Evolutionary conservation across 2,888 invertebrate genomes (phyloP).

Genomic region (Drosophila flavopinicola): DNA sequence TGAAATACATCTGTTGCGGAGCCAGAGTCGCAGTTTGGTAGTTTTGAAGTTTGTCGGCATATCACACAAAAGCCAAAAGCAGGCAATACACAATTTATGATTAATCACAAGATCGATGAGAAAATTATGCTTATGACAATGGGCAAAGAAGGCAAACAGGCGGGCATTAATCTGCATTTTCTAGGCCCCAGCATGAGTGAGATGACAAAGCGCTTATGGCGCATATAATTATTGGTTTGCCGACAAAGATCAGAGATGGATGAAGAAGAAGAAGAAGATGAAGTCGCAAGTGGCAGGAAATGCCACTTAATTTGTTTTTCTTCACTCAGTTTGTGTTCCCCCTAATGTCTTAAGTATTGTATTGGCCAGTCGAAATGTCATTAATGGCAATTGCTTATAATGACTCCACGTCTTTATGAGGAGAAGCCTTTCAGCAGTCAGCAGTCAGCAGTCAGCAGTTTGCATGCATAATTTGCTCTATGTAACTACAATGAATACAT

Average conservation of each 20-base stretch:
- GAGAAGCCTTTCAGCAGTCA: conserved; percentile 33
- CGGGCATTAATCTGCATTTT: conserved; percentile 62
- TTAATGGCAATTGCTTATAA: conserved; percentile 78
- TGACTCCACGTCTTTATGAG: conserved; percentile 62
- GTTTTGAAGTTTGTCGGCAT: conserved; percentile 41
- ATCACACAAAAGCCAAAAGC: conserved; percentile 45
- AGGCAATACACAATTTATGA: conserved; percentile 72
- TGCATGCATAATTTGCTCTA: conserved; percentile 66
- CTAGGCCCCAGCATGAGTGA: conserved; percentile 54
- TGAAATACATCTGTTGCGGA: conserved; percentile 72
- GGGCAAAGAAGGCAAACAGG: conserved; percentile 37
- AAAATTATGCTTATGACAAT: conserved; percentile 78
- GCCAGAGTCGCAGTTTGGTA: not conserved
- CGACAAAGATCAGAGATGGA: conserved; percentile 72
- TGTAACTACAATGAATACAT: conserved; percentile 28
- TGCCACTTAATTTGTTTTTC: conserved; percentile 79
- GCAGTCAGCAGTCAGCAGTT: too few species aligned
- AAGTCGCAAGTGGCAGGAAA: conserved; percentile 75
- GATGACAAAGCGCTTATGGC: conserved; percentile 79
- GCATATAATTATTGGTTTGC: conserved; percentile 76
- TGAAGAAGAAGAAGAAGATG: too few species aligned
- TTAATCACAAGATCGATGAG: conserved; percentile 79
- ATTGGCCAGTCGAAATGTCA: conserved; percentile 75
- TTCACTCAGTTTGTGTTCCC: conserved; percentile 9
- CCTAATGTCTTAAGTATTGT: conserved; percentile 70